Evolutionary conservation across 2,113 vertebrate species (phyloP), one percentile per base, ranked within the genome.

Genomic region (Vireo altiloquus): DNA sequence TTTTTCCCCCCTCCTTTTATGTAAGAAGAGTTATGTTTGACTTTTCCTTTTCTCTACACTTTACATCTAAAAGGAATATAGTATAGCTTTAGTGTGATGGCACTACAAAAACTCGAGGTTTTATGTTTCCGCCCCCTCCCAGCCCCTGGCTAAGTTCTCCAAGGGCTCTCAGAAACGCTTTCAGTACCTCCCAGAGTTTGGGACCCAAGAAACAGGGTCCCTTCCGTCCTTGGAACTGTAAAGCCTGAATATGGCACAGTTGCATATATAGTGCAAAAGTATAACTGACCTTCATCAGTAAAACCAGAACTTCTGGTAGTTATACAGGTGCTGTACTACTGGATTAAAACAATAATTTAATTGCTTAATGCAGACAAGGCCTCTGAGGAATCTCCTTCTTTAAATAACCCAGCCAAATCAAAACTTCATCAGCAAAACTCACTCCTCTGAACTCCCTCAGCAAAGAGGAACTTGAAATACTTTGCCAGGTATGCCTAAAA

Each of bases 341-440:
- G 49, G 71, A 83, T 89, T 87, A 93, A 95, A 94, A 84, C 94
- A 97, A 35, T 90, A 81, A 93, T 92, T 94, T 96, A 95, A 96
- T 96, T 90, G 85, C 94, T 77, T 92, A 83, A 94, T 83, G 82
- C 64, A 94, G 88, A 94, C 50, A 60, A 94, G 92, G 87, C 79
- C 92, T 75, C 95, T 61, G n/a, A 94, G 86, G 88, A 64, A 74
- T 90, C 56, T 72, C 64, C 35, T 77, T 68, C 90, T 95, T 81
- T 79, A 95, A 94, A 96, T 89, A 95, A 94, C 20, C n/a, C 72
- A 82, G 80, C 31, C 80, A 88, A 90, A 92, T 60, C 79, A 90
- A 89, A 95, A 84, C 68, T 83, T 64, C 63, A 82, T 53, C 74
- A 78, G 68, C 37, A 75, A 90, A 92, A 74, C 53, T 35, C 80